A percentile compares a stretch with the other conserved stretches of the same genome.
phyloP scores from a whole-genome alignment of 2,113 vertebrate species.

The Butorides virescens region DNA sequence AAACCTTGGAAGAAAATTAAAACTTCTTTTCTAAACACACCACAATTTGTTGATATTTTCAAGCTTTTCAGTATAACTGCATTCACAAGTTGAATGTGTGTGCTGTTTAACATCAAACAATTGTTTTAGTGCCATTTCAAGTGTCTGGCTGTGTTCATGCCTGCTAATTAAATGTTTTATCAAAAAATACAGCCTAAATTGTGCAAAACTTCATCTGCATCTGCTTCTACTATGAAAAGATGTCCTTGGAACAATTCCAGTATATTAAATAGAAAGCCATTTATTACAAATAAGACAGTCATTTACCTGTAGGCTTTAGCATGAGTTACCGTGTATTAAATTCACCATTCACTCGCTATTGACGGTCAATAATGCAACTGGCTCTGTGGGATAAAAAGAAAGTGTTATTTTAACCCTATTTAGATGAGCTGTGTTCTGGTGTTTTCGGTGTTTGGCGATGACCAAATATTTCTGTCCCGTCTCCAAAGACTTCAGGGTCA shows the following conservation, averaged over 20 bases:
- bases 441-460: neutral
- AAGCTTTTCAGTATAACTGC: conserved; percentile 72
- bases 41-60: conserved; percentile 75
- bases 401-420: neutral
- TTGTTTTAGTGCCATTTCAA: conserved; percentile 80
- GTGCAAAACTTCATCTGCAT: conserved; percentile 82
- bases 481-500: neutral
- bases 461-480: neutral
- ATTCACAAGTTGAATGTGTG: conserved; percentile 73
- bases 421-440: neutral
- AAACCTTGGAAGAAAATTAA: conserved; percentile 84
- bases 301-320: conserved; percentile 76
- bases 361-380: conserved; percentile 36
- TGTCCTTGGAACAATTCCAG: conserved; percentile 84
- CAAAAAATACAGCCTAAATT: conserved; percentile 70
- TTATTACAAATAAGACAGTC: conserved; percentile 67
- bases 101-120: conserved; percentile 76
- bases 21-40: conserved; percentile 72
- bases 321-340: conserved; percentile 57
- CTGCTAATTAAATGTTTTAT: conserved; percentile 83
- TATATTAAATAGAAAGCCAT: conserved; percentile 70
- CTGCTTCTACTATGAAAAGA: conserved; percentile 79
- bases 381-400: conserved; percentile 17
- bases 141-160: conserved; percentile 73
- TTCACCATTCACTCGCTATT: conserved; percentile 50